These are phyloP conservation scores for Eristalis tenax DNA, from an alignment of 2,888 invertebrate genomes.

Conservation along the genomic window DNA sequence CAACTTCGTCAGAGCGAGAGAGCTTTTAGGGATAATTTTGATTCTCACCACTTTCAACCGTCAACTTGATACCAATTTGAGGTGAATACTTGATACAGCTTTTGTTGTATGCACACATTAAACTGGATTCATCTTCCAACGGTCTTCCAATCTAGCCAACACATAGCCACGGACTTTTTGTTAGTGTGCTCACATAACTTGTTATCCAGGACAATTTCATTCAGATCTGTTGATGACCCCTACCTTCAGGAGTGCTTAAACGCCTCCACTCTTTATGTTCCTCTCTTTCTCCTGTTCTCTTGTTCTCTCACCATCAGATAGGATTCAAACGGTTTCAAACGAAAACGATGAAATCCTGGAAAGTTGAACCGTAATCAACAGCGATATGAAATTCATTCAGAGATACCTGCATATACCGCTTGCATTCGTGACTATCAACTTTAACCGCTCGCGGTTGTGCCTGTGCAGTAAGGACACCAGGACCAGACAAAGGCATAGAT, in stretches of 20 bases:
- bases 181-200: not conserved
- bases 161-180: not conserved
- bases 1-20: conserved; percentile 5
- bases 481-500: conserved; percentile 38
- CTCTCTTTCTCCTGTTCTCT: not conserved
- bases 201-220: not conserved
- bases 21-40: conserved; percentile 6
- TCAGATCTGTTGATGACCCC: not conserved
- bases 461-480: conserved; percentile 38
- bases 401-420: conserved; percentile 25
- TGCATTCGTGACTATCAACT: conserved; percentile 15
- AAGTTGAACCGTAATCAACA: not conserved
- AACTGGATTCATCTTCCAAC: not conserved
- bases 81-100: not conserved
- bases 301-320: not conserved
- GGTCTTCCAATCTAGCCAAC: not conserved
- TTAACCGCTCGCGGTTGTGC: not conserved
- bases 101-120: not conserved
- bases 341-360: not conserved
- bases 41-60: conserved; percentile 18
- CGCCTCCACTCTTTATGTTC: not conserved
- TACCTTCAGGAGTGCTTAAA: not conserved
- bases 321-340: not conserved
- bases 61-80: not conserved
- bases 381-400: conserved; percentile 29